phyloP scores from a whole-genome alignment of 2,113 vertebrate genomes.

The Hiodon tergisus region DNA sequence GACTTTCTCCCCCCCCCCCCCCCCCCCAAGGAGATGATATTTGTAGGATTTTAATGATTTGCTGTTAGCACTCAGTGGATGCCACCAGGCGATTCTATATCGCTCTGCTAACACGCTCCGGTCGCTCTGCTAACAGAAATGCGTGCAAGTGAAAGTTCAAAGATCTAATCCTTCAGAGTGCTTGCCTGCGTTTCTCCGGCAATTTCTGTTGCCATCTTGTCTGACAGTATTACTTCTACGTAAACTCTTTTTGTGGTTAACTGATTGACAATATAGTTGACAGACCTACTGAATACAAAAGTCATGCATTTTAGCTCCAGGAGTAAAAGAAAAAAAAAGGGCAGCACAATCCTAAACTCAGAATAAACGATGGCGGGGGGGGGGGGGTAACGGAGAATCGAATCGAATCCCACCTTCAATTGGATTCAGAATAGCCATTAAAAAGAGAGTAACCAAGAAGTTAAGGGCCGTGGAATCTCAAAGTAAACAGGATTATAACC shows the following conservation, averaged over 20 bases:
- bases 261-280: background rate
- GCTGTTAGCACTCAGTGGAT: background rate
- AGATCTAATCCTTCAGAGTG: background rate
- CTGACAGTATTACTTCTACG: background rate
- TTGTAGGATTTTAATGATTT: conserved; percentile 4
- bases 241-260: background rate
- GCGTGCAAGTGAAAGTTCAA: background rate
- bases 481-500: too few species aligned
- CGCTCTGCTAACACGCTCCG: background rate
- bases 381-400: background rate
- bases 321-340: background rate
- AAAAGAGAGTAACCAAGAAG: too few species aligned
- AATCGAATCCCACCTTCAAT: background rate
- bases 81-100: background rate
- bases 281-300: background rate
- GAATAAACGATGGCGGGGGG: background rate
- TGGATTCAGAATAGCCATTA: too few species aligned
- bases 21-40: background rate
- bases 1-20: too few species aligned
- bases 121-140: background rate
- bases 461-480: too few species aligned
- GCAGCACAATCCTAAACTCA: background rate
- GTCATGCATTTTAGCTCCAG: background rate
- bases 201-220: background rate
- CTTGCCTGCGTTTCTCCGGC: background rate